A percentile compares a stretch with the other conserved stretches of the same genome.
Conservation (phyloP, 2,113 vertebrate species). For the Boleophthalmus pectinirostris region DNA sequence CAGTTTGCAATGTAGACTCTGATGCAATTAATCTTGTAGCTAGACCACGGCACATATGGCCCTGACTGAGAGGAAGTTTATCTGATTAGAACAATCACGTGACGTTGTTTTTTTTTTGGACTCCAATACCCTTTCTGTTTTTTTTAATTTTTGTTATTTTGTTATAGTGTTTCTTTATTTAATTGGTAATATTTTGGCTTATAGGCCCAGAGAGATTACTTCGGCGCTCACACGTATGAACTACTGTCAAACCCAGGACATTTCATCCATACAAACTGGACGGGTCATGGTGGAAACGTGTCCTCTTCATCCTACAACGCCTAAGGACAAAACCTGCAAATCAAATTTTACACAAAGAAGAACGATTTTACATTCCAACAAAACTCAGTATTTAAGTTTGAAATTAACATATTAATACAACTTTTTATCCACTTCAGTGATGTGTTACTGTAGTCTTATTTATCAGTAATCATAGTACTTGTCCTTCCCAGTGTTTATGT, state of each 20-base stretch:
- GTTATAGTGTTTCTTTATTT: not conserved
- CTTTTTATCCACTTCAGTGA: constrained; percentile 26
- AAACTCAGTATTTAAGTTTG: constrained; percentile 22
- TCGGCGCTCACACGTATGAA: constrained; percentile 95
- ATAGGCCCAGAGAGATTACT: constrained; percentile 97
- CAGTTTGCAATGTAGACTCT: too few relatives aligned
- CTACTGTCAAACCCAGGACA: constrained; percentile 84
- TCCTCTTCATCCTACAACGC: constrained; percentile 94
- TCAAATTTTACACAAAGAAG: not conserved
- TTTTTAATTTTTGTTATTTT: not conserved
- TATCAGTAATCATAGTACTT: constrained; percentile 48
- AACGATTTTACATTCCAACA: constrained; percentile 50
- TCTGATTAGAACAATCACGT: constrained; percentile 33
- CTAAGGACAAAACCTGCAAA: constrained; percentile 50
- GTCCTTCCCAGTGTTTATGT: constrained; percentile 9
- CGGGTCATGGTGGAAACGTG: constrained; percentile 89
- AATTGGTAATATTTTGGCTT: constrained; percentile 2
- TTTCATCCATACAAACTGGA: constrained; percentile 96
- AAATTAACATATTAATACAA: constrained; percentile 6
- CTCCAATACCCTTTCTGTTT: not conserved
- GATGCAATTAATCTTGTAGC: not conserved
- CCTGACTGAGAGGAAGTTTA: not conserved
- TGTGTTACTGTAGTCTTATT: constrained; percentile 51
- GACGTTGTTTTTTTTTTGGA: not conserved
- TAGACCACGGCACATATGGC: constrained; percentile 25